Percentiles rank a stretch among this genome's conserved stretches.
These are phyloP conservation scores for Allacma fusca DNA, from an alignment of 2,888 invertebrate genomes.

Conservation along the genomic window DNA sequence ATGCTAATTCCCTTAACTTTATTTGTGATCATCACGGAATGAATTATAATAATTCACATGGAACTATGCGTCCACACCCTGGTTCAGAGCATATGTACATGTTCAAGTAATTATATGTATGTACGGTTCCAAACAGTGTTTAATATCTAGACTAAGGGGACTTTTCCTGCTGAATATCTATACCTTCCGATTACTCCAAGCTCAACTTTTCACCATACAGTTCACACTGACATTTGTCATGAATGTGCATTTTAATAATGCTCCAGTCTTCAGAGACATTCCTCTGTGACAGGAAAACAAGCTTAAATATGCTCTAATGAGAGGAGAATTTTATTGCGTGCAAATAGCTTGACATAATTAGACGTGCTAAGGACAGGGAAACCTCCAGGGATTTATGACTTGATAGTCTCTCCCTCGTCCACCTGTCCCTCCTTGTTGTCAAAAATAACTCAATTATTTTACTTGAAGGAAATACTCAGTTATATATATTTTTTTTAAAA, in stretches of 20 bases:
- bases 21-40: constrained; percentile 10
- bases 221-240: background rate
- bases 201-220: background rate
- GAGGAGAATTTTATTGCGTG: constrained; percentile 16
- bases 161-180: no score
- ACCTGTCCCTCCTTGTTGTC: background rate
- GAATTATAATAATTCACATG: constrained; percentile 3
- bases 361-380: background rate
- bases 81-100: no score
- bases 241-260: background rate
- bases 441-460: no score
- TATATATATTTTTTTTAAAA: background rate
- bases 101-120: no score
- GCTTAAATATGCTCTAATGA: constrained; percentile 18
- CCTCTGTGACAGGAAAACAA: constrained; percentile 5
- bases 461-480: no score
- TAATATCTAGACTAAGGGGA: no score
- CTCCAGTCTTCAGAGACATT: background rate
- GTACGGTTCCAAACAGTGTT: no score
- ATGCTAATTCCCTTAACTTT: background rate
- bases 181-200: no score
- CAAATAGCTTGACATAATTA: constrained; percentile 21
- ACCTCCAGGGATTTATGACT: background rate
- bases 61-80: background rate
- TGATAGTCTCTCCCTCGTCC: background rate